Evolutionary conservation across 1,140 invertebrate species (phyloP).

Genomic region (Armadillidium nasatum): DNA sequence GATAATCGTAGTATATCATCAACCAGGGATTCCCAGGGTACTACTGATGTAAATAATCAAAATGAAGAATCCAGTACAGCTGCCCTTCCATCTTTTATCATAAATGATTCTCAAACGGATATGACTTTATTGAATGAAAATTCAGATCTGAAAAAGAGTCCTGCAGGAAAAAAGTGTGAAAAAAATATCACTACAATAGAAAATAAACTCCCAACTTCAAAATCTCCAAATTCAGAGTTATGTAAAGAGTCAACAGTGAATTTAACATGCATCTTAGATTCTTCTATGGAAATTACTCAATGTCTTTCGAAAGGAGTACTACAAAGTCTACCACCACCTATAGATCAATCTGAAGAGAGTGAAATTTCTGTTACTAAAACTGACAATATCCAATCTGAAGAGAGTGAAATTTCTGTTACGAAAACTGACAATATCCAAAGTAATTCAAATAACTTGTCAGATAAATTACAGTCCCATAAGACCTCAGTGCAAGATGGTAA

Average conservation of each 20-base stretch:
- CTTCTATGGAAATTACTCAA: conserved; percentile 34
- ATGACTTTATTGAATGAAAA: too few relatives aligned
- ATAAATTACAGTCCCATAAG: too few relatives aligned
- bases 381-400: conserved; percentile 11
- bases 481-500: neutral
- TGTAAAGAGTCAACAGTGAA: neutral
- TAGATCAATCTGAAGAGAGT: too few relatives aligned
- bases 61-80: neutral
- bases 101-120: neutral
- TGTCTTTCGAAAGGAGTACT: conserved; percentile 19
- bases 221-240: too few relatives aligned
- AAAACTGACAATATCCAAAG: too few relatives aligned
- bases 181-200: too few relatives aligned
- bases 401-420: neutral
- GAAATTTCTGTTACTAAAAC: conserved; percentile 5
- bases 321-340: too few relatives aligned
- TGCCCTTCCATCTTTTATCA: neutral
- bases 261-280: conserved; percentile 28
- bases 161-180: too few relatives aligned
- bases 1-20: neutral
- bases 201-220: too few relatives aligned
- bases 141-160: too few relatives aligned
- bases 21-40: neutral
- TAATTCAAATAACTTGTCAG: too few relatives aligned
- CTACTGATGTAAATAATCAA: neutral